A percentile compares a stretch with the other conserved stretches of the same genome.
Conservation (phyloP, 2,888 invertebrate genomes). For the Nomada fucata region DNA sequence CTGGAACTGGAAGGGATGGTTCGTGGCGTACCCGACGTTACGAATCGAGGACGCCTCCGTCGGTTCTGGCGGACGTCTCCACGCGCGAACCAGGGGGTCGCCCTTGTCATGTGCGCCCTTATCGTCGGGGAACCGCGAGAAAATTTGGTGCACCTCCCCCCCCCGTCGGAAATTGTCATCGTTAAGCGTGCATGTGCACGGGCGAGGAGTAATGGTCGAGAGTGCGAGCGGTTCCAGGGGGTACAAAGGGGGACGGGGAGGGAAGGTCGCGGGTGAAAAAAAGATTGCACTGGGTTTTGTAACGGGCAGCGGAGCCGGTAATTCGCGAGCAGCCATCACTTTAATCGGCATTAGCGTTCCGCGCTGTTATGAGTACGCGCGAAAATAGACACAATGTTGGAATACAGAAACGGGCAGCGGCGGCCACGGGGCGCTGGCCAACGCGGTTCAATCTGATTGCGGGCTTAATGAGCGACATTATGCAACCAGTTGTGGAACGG, state of each 20-base stretch:
- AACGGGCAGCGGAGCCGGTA: conserved; percentile 19
- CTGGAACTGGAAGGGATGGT: neutral
- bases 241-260: too few species aligned
- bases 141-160: neutral
- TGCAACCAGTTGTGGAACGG: conserved; percentile 65
- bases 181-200: too few species aligned
- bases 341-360: conserved; percentile 42
- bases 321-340: conserved; percentile 37
- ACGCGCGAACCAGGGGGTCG: conserved; percentile 23
- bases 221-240: too few species aligned
- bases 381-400: conserved; percentile 54
- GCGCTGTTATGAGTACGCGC: conserved; percentile 38
- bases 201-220: too few species aligned
- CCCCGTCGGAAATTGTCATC: neutral
- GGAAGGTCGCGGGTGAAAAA: neutral
- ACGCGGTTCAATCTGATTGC: conserved; percentile 65
- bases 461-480: conserved; percentile 68
- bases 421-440: conserved; percentile 34
- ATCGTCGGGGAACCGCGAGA: neutral
- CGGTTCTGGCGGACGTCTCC: conserved; percentile 17
- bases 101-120: neutral
- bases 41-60: conserved; percentile 31
- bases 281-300: neutral
- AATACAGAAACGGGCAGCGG: conserved; percentile 36
- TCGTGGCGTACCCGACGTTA: conserved; percentile 7